Conservation (phyloP, 2,888 invertebrate species). For the Synergus umbraculus region DNA sequence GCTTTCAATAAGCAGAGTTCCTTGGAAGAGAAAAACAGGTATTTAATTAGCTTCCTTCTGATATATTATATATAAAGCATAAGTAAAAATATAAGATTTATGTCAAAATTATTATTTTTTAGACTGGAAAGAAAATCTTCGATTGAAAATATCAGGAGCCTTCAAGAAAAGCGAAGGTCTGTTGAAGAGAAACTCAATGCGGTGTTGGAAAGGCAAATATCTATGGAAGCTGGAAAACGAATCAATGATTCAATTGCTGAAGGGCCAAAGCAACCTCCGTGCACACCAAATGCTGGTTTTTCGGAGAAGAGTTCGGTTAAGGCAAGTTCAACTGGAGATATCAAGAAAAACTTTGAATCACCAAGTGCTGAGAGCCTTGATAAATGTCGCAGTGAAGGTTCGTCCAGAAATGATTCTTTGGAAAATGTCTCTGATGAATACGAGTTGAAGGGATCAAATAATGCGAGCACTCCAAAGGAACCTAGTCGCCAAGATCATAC, state of each 20-base stretch:
- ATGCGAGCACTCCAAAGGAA: constrained; percentile 52
- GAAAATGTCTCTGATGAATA: constrained; percentile 68
- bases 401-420: constrained; percentile 71
- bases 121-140: constrained; percentile 51
- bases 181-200: constrained; percentile 75
- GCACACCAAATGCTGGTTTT: constrained; percentile 46
- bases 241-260: constrained; percentile 60
- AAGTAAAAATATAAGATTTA: background rate
- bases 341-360: constrained; percentile 62
- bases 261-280: constrained; percentile 50
- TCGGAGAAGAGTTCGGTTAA: constrained; percentile 64
- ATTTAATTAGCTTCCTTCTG: constrained; percentile 19
- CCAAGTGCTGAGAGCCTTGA: constrained; percentile 58
- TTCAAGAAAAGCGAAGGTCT: constrained; percentile 73
- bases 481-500: constrained; percentile 52
- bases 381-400: constrained; percentile 71
- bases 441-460: constrained; percentile 55
- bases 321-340: constrained; percentile 69
- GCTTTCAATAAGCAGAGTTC: constrained; percentile 67
- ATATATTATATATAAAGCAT: background rate
- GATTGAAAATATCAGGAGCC: constrained; percentile 61
- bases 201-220: constrained; percentile 72
- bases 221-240: constrained; percentile 66
- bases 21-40: constrained; percentile 69
- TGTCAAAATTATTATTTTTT: constrained; percentile 2